Evolutionary conservation across 2,888 invertebrate genomes (phyloP).

Genomic region (Selenia dentaria): DNA sequence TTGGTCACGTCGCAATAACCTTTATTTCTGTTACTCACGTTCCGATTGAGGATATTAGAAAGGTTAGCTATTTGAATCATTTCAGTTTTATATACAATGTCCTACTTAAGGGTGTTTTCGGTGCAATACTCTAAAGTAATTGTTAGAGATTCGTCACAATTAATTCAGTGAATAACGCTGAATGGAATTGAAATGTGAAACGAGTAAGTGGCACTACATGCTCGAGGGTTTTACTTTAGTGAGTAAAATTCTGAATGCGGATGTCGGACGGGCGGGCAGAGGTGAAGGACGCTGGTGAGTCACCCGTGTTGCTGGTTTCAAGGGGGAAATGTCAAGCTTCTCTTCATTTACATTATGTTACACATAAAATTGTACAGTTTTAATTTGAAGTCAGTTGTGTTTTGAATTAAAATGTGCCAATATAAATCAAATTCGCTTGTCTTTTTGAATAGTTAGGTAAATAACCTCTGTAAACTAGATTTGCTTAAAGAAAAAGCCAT

Average conservation of each 20-base stretch:
- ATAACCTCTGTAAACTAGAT: too few species aligned
- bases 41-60: conserved; percentile 24
- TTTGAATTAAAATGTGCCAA: background rate
- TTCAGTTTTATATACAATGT: too few species aligned
- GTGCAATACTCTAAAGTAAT: conserved; percentile 35
- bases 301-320: conserved; percentile 53
- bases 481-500: too few species aligned
- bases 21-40: conserved; percentile 32
- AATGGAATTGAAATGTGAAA: conserved; percentile 60
- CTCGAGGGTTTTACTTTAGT: conserved; percentile 42
- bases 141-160: conserved; percentile 39
- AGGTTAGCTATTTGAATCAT: conserved; percentile 37
- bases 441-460: too few species aligned
- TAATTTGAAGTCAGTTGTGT: background rate
- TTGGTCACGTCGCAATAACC: conserved; percentile 32
- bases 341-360: conserved; percentile 20
- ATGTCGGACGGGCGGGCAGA: conserved; percentile 58
- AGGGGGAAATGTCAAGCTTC: conserved; percentile 55
- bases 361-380: conserved; percentile 3
- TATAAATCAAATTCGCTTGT: too few species aligned
- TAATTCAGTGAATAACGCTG: conserved; percentile 46
- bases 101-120: too few species aligned
- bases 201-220: conserved; percentile 43
- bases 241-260: conserved; percentile 65
- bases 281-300: conserved; percentile 78